Evolutionary conservation across 2,888 invertebrate genomes (phyloP).

Genomic region (Megastigmus dorsalis): DNA sequence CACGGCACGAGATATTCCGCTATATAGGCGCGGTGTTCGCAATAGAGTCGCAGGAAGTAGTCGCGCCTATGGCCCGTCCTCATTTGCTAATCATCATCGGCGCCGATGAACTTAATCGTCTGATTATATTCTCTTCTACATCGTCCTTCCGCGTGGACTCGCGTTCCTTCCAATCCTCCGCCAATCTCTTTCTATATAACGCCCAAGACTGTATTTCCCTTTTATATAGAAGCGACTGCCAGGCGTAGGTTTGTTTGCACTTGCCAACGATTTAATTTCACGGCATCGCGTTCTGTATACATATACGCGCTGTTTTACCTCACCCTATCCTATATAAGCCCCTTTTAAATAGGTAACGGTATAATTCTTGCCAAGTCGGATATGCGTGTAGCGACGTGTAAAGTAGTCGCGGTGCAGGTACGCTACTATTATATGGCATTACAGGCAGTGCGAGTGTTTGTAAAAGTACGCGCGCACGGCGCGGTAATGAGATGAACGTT

Average conservation of each 20-base stretch:
- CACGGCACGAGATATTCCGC: neutral
- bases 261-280: neutral
- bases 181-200: neutral
- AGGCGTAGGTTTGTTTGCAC: neutral
- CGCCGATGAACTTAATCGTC: conserved; percentile 22
- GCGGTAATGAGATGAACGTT: too few relatives aligned
- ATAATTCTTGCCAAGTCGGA: neutral
- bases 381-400: too few relatives aligned
- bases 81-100: neutral
- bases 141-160: neutral
- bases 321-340: neutral
- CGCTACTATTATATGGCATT: too few relatives aligned
- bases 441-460: too few relatives aligned
- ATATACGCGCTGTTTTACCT: neutral
- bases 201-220: neutral
- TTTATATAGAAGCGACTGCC: neutral
- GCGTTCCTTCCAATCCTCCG: neutral
- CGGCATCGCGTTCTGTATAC: neutral
- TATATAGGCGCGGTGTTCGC: too few relatives aligned
- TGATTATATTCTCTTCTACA: too few relatives aligned
- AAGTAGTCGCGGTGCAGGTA: too few relatives aligned
- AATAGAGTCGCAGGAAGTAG: conserved; percentile 10
- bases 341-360: neutral
- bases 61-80: conserved; percentile 11
- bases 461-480: too few relatives aligned